phyloP scores from a whole-genome alignment of 2,888 invertebrate species.

The Sussaba pulchella region DNA sequence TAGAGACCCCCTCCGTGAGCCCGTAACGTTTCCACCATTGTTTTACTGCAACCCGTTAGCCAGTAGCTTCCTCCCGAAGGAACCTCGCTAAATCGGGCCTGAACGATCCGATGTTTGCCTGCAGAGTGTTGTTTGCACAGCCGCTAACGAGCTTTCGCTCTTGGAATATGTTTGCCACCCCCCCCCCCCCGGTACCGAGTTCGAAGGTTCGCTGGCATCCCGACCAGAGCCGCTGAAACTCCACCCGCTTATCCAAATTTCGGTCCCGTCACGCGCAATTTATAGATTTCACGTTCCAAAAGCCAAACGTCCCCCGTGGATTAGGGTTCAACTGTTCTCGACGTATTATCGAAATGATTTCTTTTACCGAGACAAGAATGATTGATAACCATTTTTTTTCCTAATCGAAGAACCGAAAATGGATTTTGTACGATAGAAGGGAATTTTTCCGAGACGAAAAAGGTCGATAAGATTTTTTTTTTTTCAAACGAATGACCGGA shows the following conservation, averaged over 20 bases:
- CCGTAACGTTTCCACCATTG: slow-evolving; percentile 58
- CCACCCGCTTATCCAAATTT: slow-evolving; percentile 27
- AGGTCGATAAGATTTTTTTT: too few species aligned
- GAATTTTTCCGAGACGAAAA: too few species aligned
- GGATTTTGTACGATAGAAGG: too few species aligned
- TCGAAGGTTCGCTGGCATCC: slow-evolving; percentile 15
- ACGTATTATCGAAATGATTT: too few species aligned
- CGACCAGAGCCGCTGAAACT: not conserved
- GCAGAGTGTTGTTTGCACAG: slow-evolving; percentile 67
- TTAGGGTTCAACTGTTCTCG: too few species aligned
- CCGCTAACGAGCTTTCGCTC: slow-evolving; percentile 72
- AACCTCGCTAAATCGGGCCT: slow-evolving; percentile 77
- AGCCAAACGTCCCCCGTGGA: not conserved
- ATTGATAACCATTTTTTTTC: too few species aligned
- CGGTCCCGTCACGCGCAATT: slow-evolving; percentile 18
- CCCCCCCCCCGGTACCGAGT: too few species aligned
- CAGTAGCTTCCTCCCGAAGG: slow-evolving; percentile 69
- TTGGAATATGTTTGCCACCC: slow-evolving; percentile 70
- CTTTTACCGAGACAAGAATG: too few species aligned
- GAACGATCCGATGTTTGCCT: slow-evolving; percentile 73
- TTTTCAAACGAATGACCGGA: too few species aligned
- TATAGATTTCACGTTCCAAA: not conserved
- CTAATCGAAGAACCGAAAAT: too few species aligned
- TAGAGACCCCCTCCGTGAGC: not conserved
- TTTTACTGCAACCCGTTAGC: slow-evolving; percentile 69